A percentile compares a stretch with the other conserved stretches of the same genome.
These are phyloP conservation scores for Rallus limicola DNA, from an alignment of 2,113 vertebrate genomes.

Conservation along the genomic window DNA sequence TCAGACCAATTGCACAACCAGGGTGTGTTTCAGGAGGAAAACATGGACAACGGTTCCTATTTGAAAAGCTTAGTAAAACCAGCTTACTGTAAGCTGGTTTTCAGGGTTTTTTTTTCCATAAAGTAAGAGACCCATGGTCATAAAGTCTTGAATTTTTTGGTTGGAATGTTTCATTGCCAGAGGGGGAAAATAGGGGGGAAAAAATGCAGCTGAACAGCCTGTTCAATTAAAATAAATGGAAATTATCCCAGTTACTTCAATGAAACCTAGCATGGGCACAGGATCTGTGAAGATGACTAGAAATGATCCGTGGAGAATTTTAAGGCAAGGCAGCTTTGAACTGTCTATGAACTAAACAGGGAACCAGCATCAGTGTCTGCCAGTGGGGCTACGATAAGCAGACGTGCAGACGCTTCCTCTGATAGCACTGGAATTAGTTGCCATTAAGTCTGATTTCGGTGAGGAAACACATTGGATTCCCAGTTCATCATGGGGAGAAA, in stretches of 20 bases:
- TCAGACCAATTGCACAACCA: neutral
- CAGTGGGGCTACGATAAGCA: slow-evolving; percentile 45
- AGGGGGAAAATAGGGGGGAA: rapidly evolving
- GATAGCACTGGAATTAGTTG: slow-evolving; percentile 35
- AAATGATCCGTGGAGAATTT: slow-evolving; percentile 22
- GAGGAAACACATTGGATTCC: neutral
- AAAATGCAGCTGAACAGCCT: neutral
- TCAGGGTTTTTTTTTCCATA: neutral
- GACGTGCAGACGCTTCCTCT: slow-evolving; percentile 1
- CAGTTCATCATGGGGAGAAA: neutral
- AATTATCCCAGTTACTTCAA: slow-evolving; percentile 32
- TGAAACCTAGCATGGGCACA: neutral
- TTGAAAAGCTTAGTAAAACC: neutral
- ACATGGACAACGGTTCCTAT: neutral
- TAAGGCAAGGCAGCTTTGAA: slow-evolving; percentile 47
- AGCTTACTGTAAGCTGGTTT: neutral
- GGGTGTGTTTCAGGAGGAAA: neutral
- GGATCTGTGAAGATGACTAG: slow-evolving; percentile 29
- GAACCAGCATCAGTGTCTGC: neutral
- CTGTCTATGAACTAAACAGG: neutral
- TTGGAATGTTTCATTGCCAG: neutral
- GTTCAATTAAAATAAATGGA: slow-evolving; percentile 50
- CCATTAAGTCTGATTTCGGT: slow-evolving; percentile 11
- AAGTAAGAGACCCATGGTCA: neutral
- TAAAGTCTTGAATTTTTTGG: neutral